Evolutionary conservation across 2,797 vertebrate species (phyloP).

Genomic region (Limosa lapponica): DNA sequence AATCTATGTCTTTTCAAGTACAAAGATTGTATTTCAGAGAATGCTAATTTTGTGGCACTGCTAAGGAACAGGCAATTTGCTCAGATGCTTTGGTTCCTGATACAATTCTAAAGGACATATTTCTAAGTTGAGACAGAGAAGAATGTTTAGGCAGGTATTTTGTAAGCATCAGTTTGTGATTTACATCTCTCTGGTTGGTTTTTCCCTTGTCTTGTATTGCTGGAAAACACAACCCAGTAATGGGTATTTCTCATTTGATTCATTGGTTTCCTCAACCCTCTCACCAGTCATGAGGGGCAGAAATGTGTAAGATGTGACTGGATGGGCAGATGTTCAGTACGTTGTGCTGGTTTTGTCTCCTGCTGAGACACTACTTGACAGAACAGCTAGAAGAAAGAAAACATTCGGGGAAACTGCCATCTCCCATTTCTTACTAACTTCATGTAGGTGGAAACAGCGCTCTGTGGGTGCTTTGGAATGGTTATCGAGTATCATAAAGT

Average conservation of each 20-base stretch:
- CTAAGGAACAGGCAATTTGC: background rate
- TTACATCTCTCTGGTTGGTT: background rate
- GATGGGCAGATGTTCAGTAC: background rate
- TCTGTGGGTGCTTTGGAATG: background rate
- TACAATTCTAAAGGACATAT: background rate
- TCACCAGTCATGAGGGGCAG: background rate
- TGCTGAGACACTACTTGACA: background rate
- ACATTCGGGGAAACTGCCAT: background rate
- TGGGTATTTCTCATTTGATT: background rate
- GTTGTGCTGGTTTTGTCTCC: background rate
- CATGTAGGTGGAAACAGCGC: background rate
- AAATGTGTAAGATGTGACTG: background rate
- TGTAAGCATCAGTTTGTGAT: background rate
- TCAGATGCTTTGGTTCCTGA: background rate
- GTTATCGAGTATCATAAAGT: background rate
- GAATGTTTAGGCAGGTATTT: background rate
- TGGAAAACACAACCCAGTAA: background rate
- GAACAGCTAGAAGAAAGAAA: background rate
- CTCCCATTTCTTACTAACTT: background rate
- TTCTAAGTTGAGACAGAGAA: background rate
- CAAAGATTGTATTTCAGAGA: background rate
- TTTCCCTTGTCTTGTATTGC: background rate
- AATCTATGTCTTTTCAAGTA: background rate
- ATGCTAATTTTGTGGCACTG: background rate
- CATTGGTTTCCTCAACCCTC: background rate